Evolutionary conservation across 2,113 vertebrate species (phyloP).

Genomic region (Garra rufa): DNA sequence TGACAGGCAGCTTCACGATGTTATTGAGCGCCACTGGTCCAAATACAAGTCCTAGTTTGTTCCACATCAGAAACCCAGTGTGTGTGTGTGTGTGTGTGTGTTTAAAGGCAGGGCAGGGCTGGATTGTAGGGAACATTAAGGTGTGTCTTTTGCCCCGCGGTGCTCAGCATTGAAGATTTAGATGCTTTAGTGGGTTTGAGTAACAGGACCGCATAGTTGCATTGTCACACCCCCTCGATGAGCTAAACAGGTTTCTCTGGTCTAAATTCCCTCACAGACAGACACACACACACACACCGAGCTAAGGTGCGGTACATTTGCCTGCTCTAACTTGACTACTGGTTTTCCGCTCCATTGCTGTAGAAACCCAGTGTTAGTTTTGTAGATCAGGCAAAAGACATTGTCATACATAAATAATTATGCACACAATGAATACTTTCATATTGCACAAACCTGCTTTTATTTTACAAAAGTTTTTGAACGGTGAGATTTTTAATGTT

Average conservation of each 20-base stretch:
- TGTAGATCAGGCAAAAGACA: background rate
- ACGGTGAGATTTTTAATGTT: too few relatives aligned
- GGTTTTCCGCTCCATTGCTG: background rate
- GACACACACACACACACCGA: background rate
- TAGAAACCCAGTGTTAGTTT: background rate
- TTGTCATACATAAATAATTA: background rate
- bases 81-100: constrained; percentile 33
- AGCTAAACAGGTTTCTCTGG: constrained; percentile 76
- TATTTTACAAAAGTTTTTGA: too few relatives aligned
- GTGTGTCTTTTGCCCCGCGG: constrained; percentile 50
- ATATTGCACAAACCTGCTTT: background rate
- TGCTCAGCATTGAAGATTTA: constrained; percentile 40
- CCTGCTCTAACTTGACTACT: constrained; percentile 71
- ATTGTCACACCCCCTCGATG: constrained; percentile 38
- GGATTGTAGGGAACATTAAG: constrained; percentile 45
- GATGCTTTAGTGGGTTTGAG: constrained; percentile 41
- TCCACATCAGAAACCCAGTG: background rate
- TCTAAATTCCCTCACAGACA: constrained; percentile 59
- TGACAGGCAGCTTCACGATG: background rate
- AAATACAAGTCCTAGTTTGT: constrained; percentile 13
- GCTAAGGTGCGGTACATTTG: constrained; percentile 47
- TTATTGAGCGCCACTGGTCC: constrained; percentile 3
- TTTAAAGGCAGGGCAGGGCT: constrained; percentile 39
- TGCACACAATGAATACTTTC: background rate
- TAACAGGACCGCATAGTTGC: constrained; percentile 43